phyloP scores from a whole-genome alignment of 2,113 vertebrate species.

The Sylvia atricapilla region DNA sequence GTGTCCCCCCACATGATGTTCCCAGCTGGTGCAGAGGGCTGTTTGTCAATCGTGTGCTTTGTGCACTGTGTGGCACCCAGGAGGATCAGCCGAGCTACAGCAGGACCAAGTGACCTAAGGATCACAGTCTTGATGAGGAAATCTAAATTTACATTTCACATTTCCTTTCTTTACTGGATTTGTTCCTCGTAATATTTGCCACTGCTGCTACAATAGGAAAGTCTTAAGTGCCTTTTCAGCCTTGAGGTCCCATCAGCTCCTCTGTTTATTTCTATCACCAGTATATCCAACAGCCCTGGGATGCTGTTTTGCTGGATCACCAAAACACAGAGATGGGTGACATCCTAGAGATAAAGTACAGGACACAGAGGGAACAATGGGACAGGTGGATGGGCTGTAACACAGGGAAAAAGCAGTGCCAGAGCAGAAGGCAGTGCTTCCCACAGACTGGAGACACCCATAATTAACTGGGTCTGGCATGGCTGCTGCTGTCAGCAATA shows the following conservation, averaged over 20 bases:
- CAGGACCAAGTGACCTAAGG: not conserved
- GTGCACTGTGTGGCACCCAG: not conserved
- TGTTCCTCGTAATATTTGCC: not conserved
- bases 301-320: not conserved
- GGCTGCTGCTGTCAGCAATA: not conserved
- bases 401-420: not conserved
- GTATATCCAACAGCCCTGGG: not conserved
- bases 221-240: not conserved
- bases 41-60: fast-evolving
- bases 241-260: not conserved
- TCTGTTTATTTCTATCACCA: not conserved
- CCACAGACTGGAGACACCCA: not conserved
- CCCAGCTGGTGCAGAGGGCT: not conserved
- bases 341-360: not conserved
- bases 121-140: not conserved
- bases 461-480: not conserved
- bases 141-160: not conserved
- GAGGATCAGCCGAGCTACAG: not conserved
- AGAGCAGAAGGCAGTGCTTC: not conserved
- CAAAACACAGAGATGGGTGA: not conserved
- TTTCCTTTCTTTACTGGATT: not conserved
- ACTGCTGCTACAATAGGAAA: not conserved
- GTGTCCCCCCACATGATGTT: not conserved
- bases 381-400: not conserved
- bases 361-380: not conserved